These are phyloP conservation scores for Gastrophryne carolinensis DNA, from an alignment of 2,797 vertebrate genomes.

Conservation along the genomic window DNA sequence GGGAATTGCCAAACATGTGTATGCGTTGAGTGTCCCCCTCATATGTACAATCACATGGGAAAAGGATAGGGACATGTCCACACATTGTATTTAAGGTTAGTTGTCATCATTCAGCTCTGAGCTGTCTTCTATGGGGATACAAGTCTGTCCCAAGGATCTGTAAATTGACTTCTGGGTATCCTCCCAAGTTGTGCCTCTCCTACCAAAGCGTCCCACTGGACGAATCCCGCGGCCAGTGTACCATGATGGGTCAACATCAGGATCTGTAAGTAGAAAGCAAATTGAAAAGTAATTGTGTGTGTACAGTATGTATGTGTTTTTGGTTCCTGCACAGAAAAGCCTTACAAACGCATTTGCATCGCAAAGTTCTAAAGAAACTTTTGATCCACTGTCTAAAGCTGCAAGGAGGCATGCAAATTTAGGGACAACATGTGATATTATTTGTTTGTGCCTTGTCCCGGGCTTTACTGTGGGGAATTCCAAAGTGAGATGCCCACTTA, in stretches of 20 bases:
- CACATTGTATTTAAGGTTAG: background rate
- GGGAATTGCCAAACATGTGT: background rate
- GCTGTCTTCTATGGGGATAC: conserved; percentile 39
- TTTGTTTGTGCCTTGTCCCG: no score
- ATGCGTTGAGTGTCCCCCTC: background rate
- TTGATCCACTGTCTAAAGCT: no score
- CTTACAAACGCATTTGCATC: no score
- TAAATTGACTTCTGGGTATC: conserved; percentile 8
- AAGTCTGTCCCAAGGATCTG: conserved; percentile 26
- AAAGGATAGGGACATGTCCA: background rate
- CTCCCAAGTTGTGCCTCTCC: conserved; percentile 54
- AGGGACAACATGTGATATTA: no score
- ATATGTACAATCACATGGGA: conserved; percentile 14
- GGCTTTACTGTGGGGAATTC: no score
- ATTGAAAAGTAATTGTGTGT: no score
- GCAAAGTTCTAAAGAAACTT: no score
- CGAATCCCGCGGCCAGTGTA: conserved; percentile 75
- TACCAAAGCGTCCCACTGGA: conserved; percentile 78
- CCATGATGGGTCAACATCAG: conserved; percentile 78
- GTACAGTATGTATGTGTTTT: no score
- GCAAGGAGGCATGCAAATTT: no score
- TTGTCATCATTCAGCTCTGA: conserved; percentile 31
- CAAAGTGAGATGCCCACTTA: no score
- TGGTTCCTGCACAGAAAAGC: no score
- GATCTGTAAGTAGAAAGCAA: conserved; percentile 69